phyloP scores from a whole-genome alignment of 30 jellyfish, hydroid and myxozoan species.

The Cassiopea xamachana region DNA sequence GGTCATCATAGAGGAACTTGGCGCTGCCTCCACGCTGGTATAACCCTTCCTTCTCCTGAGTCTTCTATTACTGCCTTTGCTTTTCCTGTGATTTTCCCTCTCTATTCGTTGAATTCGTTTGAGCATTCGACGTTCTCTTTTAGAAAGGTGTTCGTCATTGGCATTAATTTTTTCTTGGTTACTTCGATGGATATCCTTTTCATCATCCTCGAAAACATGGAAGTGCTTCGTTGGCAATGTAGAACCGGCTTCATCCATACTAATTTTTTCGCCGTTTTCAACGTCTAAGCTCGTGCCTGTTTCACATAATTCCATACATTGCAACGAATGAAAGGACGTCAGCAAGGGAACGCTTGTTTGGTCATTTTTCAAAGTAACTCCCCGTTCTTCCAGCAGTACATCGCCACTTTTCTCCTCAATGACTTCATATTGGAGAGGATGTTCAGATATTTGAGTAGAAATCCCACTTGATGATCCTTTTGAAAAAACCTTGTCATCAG shows the following conservation, averaged over 20 bases:
- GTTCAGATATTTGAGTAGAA: not conserved
- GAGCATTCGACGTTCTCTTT: slow-evolving; percentile 16
- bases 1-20: not conserved
- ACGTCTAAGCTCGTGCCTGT: not conserved
- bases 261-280: not conserved
- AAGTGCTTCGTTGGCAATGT: not conserved
- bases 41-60: not conserved
- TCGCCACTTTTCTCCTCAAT: not conserved
- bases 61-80: not conserved
- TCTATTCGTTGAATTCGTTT: slow-evolving; percentile 16
- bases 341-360: not conserved
- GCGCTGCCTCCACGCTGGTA: not conserved
- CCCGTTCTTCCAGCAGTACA: not conserved
- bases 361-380: not conserved
- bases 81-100: not conserved
- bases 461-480: not conserved
- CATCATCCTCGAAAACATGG: slow-evolving; percentile 1
- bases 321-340: not conserved
- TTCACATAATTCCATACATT: not conserved
- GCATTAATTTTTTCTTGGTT: not conserved
- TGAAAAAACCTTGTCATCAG: not conserved
- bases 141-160: not conserved
- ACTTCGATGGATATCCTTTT: not conserved
- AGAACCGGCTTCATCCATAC: not conserved
- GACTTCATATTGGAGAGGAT: not conserved